Base-by-base conservation (phyloP, 2,888 invertebrate genomes). In the Lamellibrachia columna region DNA sequence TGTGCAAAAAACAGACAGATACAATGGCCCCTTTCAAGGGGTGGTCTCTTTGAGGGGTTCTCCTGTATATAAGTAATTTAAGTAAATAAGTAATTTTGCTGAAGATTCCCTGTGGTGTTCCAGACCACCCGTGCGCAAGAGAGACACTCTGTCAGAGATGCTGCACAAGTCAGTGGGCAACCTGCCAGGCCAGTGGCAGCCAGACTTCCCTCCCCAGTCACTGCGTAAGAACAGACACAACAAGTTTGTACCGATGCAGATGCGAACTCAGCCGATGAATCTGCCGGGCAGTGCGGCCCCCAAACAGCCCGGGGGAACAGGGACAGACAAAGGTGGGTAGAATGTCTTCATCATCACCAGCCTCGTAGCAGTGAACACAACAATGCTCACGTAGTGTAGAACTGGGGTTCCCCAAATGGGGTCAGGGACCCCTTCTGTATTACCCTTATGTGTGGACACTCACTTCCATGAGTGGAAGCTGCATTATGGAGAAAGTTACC, bases 221-320 rank as follows among this genome's bases (percentile, higher is more conserved):
- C 92, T 91, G 60, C 55, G 53, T 6, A 93, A 92, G 15, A 91
- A 91, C 15, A 93, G 53, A 53, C 93, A 95, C 53, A 95, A 94
- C 93, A 96, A 95, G 93, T 96, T 96, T 94, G 95, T 96, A 3
- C 96, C 96, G 3, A 95, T 95, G 95, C 96, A 96, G 94, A 94
- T 96, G n/a, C 93, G 96, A 52, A 95, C 96, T 53, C 96, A 96
- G 93, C 96, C 96, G n/a, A 94, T 95, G n/a, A 96, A 96, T 93
- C 94, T 96, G 3, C 95, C 95, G 1, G 53, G 92, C 53, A n/a
- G 75, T n/a, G 9, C 55, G 9, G 55, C 8, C 55, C 55, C 55
- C 55, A 75, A 75, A 75, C 75, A 75, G 22, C 2, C 75, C 2
- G 6, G 75, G 3, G 75, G 4, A 0, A 22, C 75, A 22, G 75